Base-by-base conservation (phyloP, 2,113 vertebrate species). In the Nematolebias whitei region DNA sequence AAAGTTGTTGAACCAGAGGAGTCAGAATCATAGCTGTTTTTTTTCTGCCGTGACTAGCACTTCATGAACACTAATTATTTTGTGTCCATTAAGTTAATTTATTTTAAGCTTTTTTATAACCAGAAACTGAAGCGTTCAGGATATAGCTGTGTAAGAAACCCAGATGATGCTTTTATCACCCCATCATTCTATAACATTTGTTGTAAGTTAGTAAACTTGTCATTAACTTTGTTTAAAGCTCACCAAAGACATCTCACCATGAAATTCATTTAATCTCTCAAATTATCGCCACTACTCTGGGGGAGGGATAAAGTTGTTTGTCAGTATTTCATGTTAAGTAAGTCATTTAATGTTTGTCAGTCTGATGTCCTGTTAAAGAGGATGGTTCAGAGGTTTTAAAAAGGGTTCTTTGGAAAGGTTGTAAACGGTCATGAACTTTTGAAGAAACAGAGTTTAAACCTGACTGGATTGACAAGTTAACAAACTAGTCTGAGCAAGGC, bases 251-350 rank as follows among this genome's bases (percentile, higher is more conserved):
- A 69, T 73, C 23, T 61, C 58, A 41, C 62, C 70, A 76, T 76
- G 4, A 66, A 56, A 35, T 54, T 63, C 79, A 79, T 76, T 51
- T 20, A 74, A 44, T 39, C 26, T 38, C 74, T 62, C 74, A 53
- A 83, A 24, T 68, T 76, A 63, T 44, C 41, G 59, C 67, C 80
- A 71, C 79, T 58, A 80, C 80, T 82, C 54, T 15, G 63, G 74
- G 79, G 81, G 77, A 79, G 85, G 79, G 87, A 91, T 91, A 88
- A 91, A 89, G 85, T 90, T 89, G 85, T 81, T 70, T 80, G 35
- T 50, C 51, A 78, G 72, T 90, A 76, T 66, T 82, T 52, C 59
- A 55, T 88, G 80, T 87, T 74, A 26, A 60, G 70, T 40, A 50
- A 79, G 44, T 79, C 43, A 49, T 32, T 79, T 22, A 23, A 72